These are phyloP conservation scores for Corythornis cristatus DNA, from an alignment of 2,113 vertebrate genomes.

Conservation along the genomic window DNA sequence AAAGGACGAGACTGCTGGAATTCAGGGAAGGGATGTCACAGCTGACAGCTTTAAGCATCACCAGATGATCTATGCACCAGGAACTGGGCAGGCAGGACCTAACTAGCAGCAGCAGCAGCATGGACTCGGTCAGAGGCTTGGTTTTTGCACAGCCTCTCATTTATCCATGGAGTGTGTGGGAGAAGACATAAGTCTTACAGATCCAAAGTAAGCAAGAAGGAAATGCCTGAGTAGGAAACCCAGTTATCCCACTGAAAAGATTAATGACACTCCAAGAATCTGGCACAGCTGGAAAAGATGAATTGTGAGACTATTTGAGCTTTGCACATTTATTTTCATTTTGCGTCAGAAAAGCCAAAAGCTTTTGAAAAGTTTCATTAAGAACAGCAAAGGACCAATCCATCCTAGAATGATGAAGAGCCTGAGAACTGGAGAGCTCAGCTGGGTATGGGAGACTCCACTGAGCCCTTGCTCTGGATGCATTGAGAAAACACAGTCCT, in stretches of 20 bases:
- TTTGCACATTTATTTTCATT: slow-evolving; percentile 27
- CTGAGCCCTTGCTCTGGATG: neutral
- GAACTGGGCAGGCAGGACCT: neutral
- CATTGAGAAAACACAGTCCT: neutral
- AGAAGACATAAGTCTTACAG: neutral
- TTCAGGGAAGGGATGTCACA: neutral
- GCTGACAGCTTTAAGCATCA: neutral
- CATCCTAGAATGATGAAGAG: neutral
- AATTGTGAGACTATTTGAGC: neutral
- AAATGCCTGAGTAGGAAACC: neutral
- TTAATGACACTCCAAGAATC: neutral
- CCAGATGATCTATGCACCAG: neutral
- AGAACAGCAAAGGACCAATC: neutral
- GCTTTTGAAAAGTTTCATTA: neutral
- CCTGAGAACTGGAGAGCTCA: accelerated
- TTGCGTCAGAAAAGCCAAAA: neutral
- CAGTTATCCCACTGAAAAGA: neutral
- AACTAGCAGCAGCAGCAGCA: neutral
- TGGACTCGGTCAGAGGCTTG: neutral
- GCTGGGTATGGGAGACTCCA: accelerated
- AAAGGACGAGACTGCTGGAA: neutral
- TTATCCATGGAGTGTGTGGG: neutral
- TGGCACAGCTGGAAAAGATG: neutral
- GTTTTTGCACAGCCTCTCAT: neutral
- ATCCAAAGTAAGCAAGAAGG: neutral